A percentile compares a stretch with the other conserved stretches of the same genome.
These are phyloP conservation scores for Tokudaia muenninki DNA, from an alignment of 2,797 vertebrate genomes.

Conservation along the genomic window DNA sequence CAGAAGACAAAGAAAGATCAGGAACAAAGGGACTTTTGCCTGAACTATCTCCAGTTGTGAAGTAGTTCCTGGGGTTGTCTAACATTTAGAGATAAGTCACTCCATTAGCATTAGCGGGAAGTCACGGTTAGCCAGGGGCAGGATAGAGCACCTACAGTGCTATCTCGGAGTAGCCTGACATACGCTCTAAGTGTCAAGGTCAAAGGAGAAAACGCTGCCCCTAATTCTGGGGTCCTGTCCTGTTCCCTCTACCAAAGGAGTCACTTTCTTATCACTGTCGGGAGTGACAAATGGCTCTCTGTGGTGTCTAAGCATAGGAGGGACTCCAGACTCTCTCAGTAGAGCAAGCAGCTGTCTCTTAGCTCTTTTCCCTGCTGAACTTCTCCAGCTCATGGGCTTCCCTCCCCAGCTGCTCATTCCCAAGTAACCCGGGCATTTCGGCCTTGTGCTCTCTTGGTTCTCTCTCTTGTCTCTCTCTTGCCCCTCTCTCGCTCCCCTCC, in stretches of 20 bases:
- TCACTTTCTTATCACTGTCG: not conserved
- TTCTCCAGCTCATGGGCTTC: not conserved
- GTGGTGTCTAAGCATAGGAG: not conserved
- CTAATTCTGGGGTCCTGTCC: not conserved
- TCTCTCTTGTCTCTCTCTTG: not conserved
- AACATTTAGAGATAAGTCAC: conserved; percentile 24
- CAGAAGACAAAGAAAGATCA: not conserved
- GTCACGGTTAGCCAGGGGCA: not conserved
- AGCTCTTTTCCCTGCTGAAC: too few relatives aligned
- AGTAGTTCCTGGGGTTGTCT: conserved; percentile 27
- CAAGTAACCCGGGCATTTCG: not conserved
- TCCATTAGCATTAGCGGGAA: not conserved
- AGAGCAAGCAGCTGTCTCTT: not conserved
- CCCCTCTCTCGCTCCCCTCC: not conserved
- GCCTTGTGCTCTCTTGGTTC: too few relatives aligned
- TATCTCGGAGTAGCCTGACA: not conserved
- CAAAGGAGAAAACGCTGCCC: not conserved
- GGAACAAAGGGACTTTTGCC: not conserved
- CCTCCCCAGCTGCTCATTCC: not conserved
- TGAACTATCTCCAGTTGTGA: conserved; percentile 18
- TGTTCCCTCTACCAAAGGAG: not conserved
- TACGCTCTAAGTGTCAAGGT: not conserved
- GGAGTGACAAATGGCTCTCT: not conserved
- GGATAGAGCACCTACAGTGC: not conserved
- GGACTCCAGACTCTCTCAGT: not conserved